phyloP scores from a whole-genome alignment of 2,113 vertebrate species.

The Cephalopterus ornatus region DNA sequence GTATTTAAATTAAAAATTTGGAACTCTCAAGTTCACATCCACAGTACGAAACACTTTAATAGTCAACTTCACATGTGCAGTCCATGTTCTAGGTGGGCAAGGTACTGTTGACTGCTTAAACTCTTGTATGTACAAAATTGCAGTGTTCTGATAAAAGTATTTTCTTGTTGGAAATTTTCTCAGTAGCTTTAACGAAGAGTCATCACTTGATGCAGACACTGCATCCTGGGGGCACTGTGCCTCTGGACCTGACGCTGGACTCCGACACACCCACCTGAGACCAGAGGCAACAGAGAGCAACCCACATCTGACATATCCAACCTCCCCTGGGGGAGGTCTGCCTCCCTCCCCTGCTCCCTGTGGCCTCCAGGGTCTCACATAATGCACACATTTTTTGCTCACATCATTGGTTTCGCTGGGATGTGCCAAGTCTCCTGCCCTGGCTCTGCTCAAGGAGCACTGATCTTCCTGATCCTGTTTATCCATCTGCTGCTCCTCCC shows the following conservation, averaged over 20 bases:
- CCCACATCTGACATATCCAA: accelerated
- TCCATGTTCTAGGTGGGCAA: background rate
- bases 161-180: background rate
- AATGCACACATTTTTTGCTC: background rate
- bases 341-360: background rate
- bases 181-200: background rate
- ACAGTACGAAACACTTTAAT: background rate
- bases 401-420: background rate
- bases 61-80: background rate
- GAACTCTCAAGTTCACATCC: background rate
- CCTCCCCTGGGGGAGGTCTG: accelerated
- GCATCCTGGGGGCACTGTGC: accelerated
- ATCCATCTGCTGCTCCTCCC: background rate
- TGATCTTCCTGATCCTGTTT: background rate
- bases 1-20: background rate
- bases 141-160: background rate
- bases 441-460: background rate
- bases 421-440: background rate
- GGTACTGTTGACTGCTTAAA: background rate
- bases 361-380: accelerated
- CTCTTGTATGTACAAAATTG: background rate
- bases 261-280: background rate
- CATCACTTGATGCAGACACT: background rate
- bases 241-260: background rate
- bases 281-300: background rate